A percentile compares a stretch with the other conserved stretches of the same genome.
Evolutionary conservation across 2,797 vertebrate species (phyloP).

Genomic region (Centroberyx gerrardi): DNA sequence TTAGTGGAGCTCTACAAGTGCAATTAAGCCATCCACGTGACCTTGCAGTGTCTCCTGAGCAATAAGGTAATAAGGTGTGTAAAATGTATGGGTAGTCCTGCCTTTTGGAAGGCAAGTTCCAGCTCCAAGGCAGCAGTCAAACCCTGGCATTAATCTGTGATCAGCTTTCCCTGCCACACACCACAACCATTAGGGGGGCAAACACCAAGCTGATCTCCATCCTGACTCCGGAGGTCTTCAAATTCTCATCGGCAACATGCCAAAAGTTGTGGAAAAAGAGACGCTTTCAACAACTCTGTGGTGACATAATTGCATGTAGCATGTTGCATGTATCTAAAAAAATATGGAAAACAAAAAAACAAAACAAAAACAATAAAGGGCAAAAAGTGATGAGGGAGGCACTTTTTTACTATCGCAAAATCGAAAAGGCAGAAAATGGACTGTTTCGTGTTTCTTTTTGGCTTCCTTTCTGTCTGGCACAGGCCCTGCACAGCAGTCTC

Average conservation of each 20-base stretch:
- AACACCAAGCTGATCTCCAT: not conserved
- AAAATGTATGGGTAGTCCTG: conserved; percentile 52
- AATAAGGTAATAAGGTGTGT: conserved; percentile 51
- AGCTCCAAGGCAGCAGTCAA: not conserved
- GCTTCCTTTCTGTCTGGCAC: conserved; percentile 27
- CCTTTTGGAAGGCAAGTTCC: conserved; percentile 34
- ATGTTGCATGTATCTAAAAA: not conserved
- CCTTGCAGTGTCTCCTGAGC: conserved; percentile 64
- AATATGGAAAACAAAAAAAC: too few species aligned
- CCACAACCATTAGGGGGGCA: not conserved
- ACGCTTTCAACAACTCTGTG: not conserved
- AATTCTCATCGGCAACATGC: not conserved
- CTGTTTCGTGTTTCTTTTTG: conserved; percentile 21
- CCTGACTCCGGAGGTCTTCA: not conserved
- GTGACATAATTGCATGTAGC: conserved; percentile 3
- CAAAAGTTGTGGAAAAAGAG: not conserved
- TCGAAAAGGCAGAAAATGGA: conserved; percentile 25
- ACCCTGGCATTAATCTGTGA: not conserved
- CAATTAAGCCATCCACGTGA: conserved; percentile 72
- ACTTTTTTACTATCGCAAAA: conserved; percentile 16
- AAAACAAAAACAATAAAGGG: not conserved
- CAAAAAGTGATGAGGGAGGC: conserved; percentile 20
- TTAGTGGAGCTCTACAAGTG: conserved; percentile 61
- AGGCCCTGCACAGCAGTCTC: conserved; percentile 20
- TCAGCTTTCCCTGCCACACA: conserved; percentile 6